Conservation (phyloP, 2,888 invertebrate species). For the Elmis aenea region DNA sequence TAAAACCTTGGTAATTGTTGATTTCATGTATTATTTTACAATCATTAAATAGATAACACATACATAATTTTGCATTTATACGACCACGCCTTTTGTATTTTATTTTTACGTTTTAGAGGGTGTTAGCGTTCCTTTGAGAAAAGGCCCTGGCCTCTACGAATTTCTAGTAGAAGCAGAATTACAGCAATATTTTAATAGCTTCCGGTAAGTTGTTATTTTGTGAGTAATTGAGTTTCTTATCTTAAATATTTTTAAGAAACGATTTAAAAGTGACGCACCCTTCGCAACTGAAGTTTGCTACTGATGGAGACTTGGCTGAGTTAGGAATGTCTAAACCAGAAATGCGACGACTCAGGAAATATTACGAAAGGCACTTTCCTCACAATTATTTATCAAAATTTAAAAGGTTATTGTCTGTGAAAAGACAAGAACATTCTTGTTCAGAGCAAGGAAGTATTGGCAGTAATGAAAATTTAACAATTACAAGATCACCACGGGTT, state of each 20-base stretch:
- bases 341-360: slow-evolving; percentile 88
- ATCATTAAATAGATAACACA: no score
- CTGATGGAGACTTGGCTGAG: slow-evolving; percentile 83
- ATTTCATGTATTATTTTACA: no score
- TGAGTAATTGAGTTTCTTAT: background rate
- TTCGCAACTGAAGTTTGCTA: slow-evolving; percentile 89
- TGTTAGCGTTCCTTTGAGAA: slow-evolving; percentile 41
- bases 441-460: slow-evolving; percentile 28
- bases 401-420: slow-evolving; percentile 70
- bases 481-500: slow-evolving; percentile 52
- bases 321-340: slow-evolving; percentile 95
- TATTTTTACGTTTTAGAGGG: slow-evolving; percentile 9
- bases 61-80: slow-evolving; percentile 1
- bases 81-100: slow-evolving; percentile 9
- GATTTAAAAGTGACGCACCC: slow-evolving; percentile 85
- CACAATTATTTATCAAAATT: slow-evolving; percentile 90
- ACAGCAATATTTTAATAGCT: slow-evolving; percentile 81
- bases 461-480: slow-evolving; percentile 41
- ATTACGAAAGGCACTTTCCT: slow-evolving; percentile 89
- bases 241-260: slow-evolving; percentile 55
- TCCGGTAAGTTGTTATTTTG: slow-evolving; percentile 53
- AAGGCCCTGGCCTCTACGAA: slow-evolving; percentile 71
- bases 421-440: slow-evolving; percentile 48
- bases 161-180: slow-evolving; percentile 93
- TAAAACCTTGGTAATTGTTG: no score